Base-by-base conservation (phyloP, 2,888 invertebrate genomes). In the Sepiola atlantica region DNA sequence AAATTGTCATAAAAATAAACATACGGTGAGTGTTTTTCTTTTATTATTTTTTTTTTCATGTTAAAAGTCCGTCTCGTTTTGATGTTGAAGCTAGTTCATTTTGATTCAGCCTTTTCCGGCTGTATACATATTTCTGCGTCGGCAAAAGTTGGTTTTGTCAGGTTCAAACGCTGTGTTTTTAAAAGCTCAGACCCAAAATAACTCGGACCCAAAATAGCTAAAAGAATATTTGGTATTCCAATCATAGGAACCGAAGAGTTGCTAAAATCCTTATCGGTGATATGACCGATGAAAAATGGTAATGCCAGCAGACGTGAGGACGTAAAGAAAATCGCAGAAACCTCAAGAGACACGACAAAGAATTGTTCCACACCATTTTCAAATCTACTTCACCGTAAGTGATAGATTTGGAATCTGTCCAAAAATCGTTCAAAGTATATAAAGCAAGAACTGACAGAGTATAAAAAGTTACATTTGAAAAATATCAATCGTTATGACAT, bases 221-320 rank as follows among this genome's bases (percentile, higher is more conserved):
- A 45, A 45, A 45, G 45, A 45, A 45, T 45, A 45, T 77, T 32
- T 77, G 77, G 77, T 77, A 77, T 77, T 77, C n/a, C 8, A n/a
- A 28, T 77, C 28, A n/a, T 12, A 77, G 14, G 77, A 28, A 77
- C 77, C n/a, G 77, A 77, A n/a, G 77, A 28, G 10, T 77, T 77
- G 12, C 77, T 77, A n/a, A 77, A 77, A 77, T 77, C 77, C 77
- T 77, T 28, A 77, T 77, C 77, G n/a, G 77, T 16, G 77, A 77
- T 77, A 77, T 12, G 28, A 77, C 77, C 28, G 18, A 77, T 77
- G 77, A 77, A 77, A n/a, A 77, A 77, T n/a, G 77, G 77, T 14
- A 77, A 77, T 77, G n/a, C 77, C 77, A 77, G 77, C n/a, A 77
- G 77, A 77, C n/a, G 77, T 77, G 77, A 77, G n/a, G n/a, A 77